A percentile compares a stretch with the other conserved stretches of the same genome.
Conservation (phyloP, 2,797 vertebrate species). For the Chiloscyllium punctatum region DNA sequence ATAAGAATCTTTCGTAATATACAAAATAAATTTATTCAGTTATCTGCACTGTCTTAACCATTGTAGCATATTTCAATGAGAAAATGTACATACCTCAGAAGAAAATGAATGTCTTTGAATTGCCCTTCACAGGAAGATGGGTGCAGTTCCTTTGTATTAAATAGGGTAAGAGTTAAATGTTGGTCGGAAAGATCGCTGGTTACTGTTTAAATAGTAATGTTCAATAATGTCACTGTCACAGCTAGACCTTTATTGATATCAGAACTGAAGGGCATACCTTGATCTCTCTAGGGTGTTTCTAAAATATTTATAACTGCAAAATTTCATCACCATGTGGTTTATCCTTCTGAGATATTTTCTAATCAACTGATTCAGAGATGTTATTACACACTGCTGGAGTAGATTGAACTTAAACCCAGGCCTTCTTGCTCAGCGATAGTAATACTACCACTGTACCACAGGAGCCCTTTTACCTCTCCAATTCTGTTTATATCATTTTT, state of each 20-base stretch:
- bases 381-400: too few species aligned
- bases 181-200: background rate
- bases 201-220: background rate
- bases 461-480: too few species aligned
- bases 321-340: slow-evolving; percentile 8
- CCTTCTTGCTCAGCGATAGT: too few species aligned
- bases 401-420: too few species aligned
- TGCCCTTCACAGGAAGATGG: background rate
- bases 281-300: slow-evolving; percentile 22
- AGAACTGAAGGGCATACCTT: slow-evolving; percentile 15
- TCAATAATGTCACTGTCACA: background rate
- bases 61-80: background rate
- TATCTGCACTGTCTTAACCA: background rate
- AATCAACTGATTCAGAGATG: too few species aligned
- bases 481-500: too few species aligned
- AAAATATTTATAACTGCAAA: slow-evolving; percentile 30
- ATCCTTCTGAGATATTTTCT: background rate
- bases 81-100: background rate
- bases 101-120: background rate
- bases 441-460: too few species aligned
- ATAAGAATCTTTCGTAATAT: background rate
- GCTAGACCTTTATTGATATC: background rate
- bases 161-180: background rate
- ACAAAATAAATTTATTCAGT: background rate
- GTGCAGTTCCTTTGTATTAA: background rate